phyloP scores from a whole-genome alignment of 2,113 vertebrate genomes.

The Pipa parva region DNA sequence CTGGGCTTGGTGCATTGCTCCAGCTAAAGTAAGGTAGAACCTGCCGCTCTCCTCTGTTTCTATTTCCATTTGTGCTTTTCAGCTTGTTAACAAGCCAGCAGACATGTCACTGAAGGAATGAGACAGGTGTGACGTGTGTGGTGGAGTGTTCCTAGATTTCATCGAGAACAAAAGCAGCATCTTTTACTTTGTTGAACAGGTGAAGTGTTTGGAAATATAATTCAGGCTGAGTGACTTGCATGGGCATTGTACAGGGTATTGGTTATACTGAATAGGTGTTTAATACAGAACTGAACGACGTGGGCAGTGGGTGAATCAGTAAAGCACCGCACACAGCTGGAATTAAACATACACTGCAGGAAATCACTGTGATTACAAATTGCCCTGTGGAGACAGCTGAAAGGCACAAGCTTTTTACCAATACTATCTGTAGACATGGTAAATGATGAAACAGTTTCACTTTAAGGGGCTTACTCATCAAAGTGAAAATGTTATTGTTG shows the following conservation, averaged over 20 bases:
- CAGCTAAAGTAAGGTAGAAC: not conserved
- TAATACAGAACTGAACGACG: not conserved
- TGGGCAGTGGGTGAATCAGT: not conserved
- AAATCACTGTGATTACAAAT: too few species aligned
- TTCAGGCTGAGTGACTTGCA: not conserved
- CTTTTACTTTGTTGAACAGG: constrained; percentile 13
- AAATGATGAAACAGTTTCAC: too few species aligned
- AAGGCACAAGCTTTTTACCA: too few species aligned
- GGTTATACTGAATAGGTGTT: not conserved
- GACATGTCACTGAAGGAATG: constrained; percentile 1
- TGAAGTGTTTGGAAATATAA: constrained; percentile 12
- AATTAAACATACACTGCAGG: not conserved
- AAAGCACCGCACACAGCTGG: not conserved
- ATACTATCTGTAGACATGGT: too few species aligned
- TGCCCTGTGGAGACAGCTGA: too few species aligned
- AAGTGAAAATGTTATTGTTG: too few species aligned
- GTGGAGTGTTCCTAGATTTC: constrained; percentile 8
- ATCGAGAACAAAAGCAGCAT: constrained; percentile 5
- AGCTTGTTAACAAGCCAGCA: constrained; percentile 14
- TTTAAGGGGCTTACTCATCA: too few species aligned
- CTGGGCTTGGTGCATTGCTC: not conserved
- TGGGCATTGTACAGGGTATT: constrained; percentile 1
- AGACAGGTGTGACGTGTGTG: constrained; percentile 15
- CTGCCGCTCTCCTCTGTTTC: constrained; percentile 2
- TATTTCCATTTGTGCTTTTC: constrained; percentile 7